Evolutionary conservation across 2,888 invertebrate genomes (phyloP), one percentile per base, ranked within the genome.

Genomic region (Machimus rusticus): DNA sequence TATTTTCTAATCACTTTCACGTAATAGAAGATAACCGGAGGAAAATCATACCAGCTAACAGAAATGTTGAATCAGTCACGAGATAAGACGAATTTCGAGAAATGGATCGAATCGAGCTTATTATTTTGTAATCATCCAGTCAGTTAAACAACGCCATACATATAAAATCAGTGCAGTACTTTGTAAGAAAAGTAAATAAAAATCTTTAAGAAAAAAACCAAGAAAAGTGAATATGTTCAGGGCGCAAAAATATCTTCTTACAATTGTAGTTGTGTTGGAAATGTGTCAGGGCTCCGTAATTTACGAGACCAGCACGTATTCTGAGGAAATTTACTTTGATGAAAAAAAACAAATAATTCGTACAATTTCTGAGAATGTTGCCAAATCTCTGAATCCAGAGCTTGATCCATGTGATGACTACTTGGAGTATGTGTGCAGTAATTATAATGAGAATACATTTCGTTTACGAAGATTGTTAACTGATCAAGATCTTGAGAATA

Each of bases 331-430:
- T 66, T 4, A 66, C 28, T 66, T 66, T 28, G 34, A 23, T n/a
- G 51, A 23, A 9, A 79, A 79, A 51, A 16, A 8, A 9, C 5
- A 51, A 51, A 28, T 16, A 2, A 39, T 79, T 28, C 46, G n/a
- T 4, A 23, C 51, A 16, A 79, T 79, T 28, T 46, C 79, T 51
- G 79, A 14, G 5, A 46, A 51, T 51, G 14, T 79, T 9, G 23
- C 79, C 23, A 79, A 79, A 79, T 79, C 79, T 5, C 16, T 79
- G 8, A 51, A 79, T 31, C 28, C 79, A 16, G 28, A 9, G 28
- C 14, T 51, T 28, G 82, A 82, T 82, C 82, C 82, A 19, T 82
- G 82, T 37, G 39, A 82, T 3, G 66, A 82, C 34, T 82, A 66
- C 6, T 9, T 82, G 9, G 82, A 82, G n/a, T 66, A 82, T 66